Base-by-base conservation (phyloP, 2,113 vertebrate genomes). In the Gnathonemus echidnorhynchus region DNA sequence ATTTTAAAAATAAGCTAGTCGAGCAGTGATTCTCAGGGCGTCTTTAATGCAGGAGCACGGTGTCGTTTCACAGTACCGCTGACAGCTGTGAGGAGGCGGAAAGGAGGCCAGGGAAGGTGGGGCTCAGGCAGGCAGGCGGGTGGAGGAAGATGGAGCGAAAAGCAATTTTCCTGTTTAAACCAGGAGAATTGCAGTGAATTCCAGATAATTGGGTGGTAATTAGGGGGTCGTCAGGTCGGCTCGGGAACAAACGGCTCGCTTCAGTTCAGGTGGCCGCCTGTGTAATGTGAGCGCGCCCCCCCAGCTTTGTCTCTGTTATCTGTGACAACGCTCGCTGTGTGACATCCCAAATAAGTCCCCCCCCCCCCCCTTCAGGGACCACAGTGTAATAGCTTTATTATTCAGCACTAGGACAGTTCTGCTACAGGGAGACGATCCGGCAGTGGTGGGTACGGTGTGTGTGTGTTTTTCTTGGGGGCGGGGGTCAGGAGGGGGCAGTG, bases 121-220 rank as follows among this genome's bases (percentile, higher is more conserved):
- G n/a, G 13, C 17, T 46, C 87, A 74, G 87, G 58, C 48, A 31
- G 88, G 56, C 56, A 27, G 87, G 46, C 74, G 83, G 17, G 70
- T 70, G 74, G 87, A 56, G 90, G 89, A 46, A 88, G 88, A 90
- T 39, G 87, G 89, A 87, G 80, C 87, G 90, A 91, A 92, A 94
- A 91, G 92, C 94, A 94, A 95, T 96, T 95, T 95, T 89, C 93
- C 91, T 92, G 93, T 94, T 90, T 93, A 94, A 95, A 92, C 93
- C 86, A 89, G 92, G 94, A 93, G 94, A 96, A 94, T 92, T 93
- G 31, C 74, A 93, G 93, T 92, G 94, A 95, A 95, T 96, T 96
- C 93, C 91, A 96, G 96, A 95, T 97, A 97, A 97, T 98, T 97
- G 97, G 96, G 94, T 96, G 93, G 96, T 97, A 96, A 97, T 97